Base-by-base conservation (phyloP, 1,140 invertebrate species). In the Phenacoccus solenopsis region DNA sequence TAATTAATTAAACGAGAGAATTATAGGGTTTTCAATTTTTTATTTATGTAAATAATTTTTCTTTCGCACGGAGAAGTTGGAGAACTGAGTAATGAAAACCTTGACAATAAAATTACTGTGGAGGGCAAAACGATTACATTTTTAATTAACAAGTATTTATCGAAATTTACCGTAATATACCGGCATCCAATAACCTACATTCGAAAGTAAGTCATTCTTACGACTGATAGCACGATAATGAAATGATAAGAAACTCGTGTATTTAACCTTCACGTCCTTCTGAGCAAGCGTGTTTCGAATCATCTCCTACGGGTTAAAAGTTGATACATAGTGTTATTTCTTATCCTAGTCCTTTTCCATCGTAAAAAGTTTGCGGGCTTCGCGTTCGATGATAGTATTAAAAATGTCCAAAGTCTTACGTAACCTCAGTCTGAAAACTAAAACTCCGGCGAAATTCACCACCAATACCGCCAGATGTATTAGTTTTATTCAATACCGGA, bases 391-490 rank as follows among this genome's bases (percentile, higher is more conserved):
- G 38, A 16, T 49, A 49, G 20, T 49, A 49, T 64, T 64, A 25
- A 64, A 64, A 10, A 64, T 64, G 59, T 64, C 59, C 12, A 64
- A 64, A 64, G 59, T 64, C 4, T 25, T 64, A 24, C 10, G 59
- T 24, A 64, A 25, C 25, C 2, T 64, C 16, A 25, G 22, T 9
- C 16, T 24, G 3, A 22, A 25, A 25, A 64, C 25, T 20, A 27
- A 27, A 64, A 22, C 25, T 9, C 13, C 59, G 59, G 59, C 16
- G 10, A 64, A 64, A 64, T 3, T 64, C 16, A 24, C 3, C 9
- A 64, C 22, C 21, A 64, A 64, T 64, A 49, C 38, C 4, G 59
- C 25, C 20, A 9, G 59, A 64, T 25, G 25, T 64, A 25, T 64
- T 10, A 64, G 59, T 24, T 64, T 25, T 16, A 27, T 64, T 24